phyloP scores from a whole-genome alignment of 2,888 invertebrate species.

The Protonemura montana region DNA sequence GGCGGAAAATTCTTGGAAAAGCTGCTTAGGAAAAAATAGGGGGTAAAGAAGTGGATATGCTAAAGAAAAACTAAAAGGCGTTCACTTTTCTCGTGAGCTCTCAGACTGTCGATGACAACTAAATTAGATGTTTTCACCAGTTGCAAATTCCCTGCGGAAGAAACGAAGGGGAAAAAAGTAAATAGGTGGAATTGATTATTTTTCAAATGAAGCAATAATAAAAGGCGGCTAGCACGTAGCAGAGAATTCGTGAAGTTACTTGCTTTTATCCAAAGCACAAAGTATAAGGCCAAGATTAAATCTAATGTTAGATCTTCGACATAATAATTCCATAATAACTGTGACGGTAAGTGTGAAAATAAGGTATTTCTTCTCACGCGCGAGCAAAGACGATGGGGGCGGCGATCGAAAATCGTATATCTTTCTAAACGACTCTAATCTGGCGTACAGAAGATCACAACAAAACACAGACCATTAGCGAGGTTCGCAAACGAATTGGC shows the following conservation, averaged over 20 bases:
- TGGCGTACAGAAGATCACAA: too few species aligned
- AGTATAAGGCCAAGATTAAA: background rate
- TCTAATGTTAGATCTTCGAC: background rate
- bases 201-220: background rate
- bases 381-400: background rate
- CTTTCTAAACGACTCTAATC: background rate
- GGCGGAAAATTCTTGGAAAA: too few species aligned
- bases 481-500: too few species aligned
- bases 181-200: background rate
- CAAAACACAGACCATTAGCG: too few species aligned
- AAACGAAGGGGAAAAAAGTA: background rate
- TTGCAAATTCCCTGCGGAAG: background rate
- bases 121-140: background rate
- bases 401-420: background rate
- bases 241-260: background rate
- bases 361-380: background rate
- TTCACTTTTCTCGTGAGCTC: too few species aligned
- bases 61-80: too few species aligned
- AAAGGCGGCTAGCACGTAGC: too few species aligned
- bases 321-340: background rate
- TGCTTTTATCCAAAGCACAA: background rate
- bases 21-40: too few species aligned
- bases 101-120: background rate
- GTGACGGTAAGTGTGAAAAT: background rate
- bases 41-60: too few species aligned